phyloP scores from a whole-genome alignment of 2,113 vertebrate genomes.

The Vidua chalybeata region DNA sequence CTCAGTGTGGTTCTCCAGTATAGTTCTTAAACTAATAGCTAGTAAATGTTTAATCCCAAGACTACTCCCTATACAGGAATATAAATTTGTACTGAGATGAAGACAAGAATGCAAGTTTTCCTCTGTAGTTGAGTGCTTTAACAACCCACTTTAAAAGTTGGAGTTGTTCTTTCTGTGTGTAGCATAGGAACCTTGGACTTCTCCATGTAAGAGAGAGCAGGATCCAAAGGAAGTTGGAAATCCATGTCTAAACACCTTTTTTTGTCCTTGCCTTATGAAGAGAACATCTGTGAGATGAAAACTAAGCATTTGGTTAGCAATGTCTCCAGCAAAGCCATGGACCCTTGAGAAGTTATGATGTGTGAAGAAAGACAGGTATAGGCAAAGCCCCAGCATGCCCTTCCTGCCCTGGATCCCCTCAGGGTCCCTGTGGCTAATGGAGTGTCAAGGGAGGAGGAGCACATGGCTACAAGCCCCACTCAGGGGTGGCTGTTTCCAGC shows the following conservation, averaged over 20 bases:
- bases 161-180: background rate
- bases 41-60: background rate
- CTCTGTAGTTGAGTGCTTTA: background rate
- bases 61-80: background rate
- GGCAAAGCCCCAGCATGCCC: accelerated
- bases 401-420: background rate
- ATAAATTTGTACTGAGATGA: background rate
- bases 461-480: background rate
- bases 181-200: background rate
- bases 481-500: background rate
- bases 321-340: background rate
- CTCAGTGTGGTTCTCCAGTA: too few species aligned
- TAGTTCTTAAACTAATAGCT: background rate
- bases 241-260: background rate
- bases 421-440: background rate
- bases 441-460: background rate
- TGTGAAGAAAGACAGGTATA: background rate
- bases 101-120: background rate
- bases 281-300: background rate
- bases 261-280: background rate
- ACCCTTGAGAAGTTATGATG: background rate
- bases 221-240: background rate
- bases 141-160: background rate
- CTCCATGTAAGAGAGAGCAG: background rate
- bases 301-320: background rate